Evolutionary conservation across 2,797 vertebrate genomes (phyloP).

Genomic region (Paratrypauchen microcephalus): DNA sequence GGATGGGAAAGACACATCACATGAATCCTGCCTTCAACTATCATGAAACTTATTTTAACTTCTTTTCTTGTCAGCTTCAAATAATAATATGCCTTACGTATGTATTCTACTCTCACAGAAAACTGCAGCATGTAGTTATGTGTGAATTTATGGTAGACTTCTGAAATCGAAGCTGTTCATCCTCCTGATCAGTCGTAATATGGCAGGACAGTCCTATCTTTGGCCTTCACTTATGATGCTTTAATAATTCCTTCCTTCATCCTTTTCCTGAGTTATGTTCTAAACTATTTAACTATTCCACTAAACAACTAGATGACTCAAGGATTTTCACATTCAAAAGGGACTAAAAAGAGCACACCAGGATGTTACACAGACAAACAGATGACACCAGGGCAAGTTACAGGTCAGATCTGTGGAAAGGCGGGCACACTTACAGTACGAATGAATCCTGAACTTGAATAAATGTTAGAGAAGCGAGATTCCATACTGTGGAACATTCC

Average conservation of each 20-base stretch:
- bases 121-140: not conserved
- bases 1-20: conserved; percentile 21
- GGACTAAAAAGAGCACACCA: not conserved
- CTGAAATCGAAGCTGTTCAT: too few species aligned
- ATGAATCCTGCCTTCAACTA: conserved; percentile 29
- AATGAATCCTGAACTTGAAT: not conserved
- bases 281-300: not conserved
- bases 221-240: not conserved
- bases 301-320: not conserved
- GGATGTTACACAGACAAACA: too few species aligned
- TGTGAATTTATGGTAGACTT: not conserved
- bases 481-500: not conserved
- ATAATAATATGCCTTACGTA: not conserved
- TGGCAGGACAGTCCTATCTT: not conserved
- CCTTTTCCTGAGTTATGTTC: not conserved
- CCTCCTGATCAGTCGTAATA: too few species aligned
- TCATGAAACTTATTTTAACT: conserved; percentile 5
- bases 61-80: conserved; percentile 23
- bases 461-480: not conserved
- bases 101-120: not conserved
- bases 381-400: too few species aligned
- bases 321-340: too few species aligned
- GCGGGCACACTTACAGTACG: not conserved
- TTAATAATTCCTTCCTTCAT: not conserved
- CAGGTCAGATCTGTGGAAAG: not conserved